phyloP scores from a whole-genome alignment of 1,140 invertebrate species.

The Penaeus indicus region DNA sequence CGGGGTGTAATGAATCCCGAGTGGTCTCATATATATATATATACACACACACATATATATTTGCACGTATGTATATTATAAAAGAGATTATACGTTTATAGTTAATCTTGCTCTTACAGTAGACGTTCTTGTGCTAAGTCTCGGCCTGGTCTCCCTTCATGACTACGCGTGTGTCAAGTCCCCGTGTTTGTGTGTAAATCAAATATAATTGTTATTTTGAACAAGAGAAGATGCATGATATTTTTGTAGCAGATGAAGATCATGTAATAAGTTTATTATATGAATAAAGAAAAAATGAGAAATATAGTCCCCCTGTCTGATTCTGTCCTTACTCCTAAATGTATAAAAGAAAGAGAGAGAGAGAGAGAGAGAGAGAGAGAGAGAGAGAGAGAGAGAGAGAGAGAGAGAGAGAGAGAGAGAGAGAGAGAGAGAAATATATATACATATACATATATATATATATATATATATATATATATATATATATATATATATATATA shows the following conservation, averaged over 20 bases:
- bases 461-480: too few species aligned
- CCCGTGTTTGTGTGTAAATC: conserved; percentile 49
- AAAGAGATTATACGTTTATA: too few species aligned
- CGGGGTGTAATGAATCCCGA: too few species aligned
- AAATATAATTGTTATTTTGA: conserved; percentile 60
- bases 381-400: conserved; percentile 23
- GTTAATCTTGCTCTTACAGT: too few species aligned
- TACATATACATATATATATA: too few species aligned
- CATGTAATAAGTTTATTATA: conserved; percentile 40
- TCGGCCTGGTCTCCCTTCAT: background rate
- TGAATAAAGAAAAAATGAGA: conserved; percentile 20
- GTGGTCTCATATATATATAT: too few species aligned
- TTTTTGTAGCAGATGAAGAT: conserved; percentile 59
- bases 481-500: too few species aligned
- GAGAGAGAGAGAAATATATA: too few species aligned
- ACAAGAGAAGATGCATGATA: conserved; percentile 44
- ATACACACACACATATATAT: too few species aligned
- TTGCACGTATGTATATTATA: too few species aligned
- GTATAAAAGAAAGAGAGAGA: background rate
- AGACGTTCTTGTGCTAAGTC: background rate
- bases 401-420: conserved; percentile 23
- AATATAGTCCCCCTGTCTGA: background rate
- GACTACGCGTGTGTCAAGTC: conserved; percentile 40
- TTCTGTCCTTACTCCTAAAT: background rate
- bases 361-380: conserved; percentile 5